Base-by-base conservation (phyloP, 2,888 invertebrate genomes). In the Cybosia mesomella region DNA sequence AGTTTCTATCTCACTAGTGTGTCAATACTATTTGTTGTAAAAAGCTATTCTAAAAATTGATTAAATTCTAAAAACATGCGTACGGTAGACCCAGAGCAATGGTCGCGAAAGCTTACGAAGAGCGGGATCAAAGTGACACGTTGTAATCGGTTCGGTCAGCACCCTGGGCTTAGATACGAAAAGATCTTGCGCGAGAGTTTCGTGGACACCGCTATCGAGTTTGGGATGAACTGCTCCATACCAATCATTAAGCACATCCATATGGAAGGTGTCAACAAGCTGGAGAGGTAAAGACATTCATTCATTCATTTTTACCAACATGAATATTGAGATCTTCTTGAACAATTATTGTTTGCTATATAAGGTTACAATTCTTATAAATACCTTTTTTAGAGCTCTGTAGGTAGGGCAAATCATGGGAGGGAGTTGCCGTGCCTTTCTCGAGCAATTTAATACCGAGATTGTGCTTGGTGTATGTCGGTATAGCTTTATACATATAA, bases 51-150 rank as follows among this genome's bases (percentile, higher is more conserved):
- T 49, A 7, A n/a, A 49, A 49, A 5, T 43, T 15, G 5, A 18
- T 15, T 18, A 43, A 18, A 43, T 43, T 18, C 11, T 43, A 0
- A 18, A 18, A 67, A 39, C 9, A 80, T 80, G 80, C 81, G 79
- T 0, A 81, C 80, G 9, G 73, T 80, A 28, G 79, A 81, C 58
- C 81, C 81, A 0, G 76, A 71, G 66, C 21, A 70, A 7, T 80
- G 80, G 80, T 69, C 55, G 11, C 67, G 49, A 5, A 72, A 62
- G 24, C 1, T 64, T 8, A 74, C 72, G 24, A 59, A 61, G 24
- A 58, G 43, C 0, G 21, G 3, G 9, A 39, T 71, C 11, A 55
- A 66, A 49, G 22, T 34, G 63, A 39, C 67, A 4, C 69, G 57
- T 11, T 34, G 21, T 8, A 43, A 58, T 58, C 62, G 60, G 34